Evolutionary conservation across 2,113 vertebrate species (phyloP).

Genomic region (Apteryx mantelli): DNA sequence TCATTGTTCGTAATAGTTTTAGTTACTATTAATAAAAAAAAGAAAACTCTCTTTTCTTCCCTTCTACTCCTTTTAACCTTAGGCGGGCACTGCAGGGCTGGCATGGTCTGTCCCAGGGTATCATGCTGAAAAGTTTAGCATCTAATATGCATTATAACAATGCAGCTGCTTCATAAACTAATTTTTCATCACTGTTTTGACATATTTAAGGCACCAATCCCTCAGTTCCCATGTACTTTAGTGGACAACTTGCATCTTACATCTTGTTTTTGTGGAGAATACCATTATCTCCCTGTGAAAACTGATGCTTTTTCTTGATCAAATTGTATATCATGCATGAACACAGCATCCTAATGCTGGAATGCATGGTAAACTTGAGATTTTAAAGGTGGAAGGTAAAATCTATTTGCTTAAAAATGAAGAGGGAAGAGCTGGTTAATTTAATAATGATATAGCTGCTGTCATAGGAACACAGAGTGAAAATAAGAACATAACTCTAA

Average conservation of each 20-base stretch:
- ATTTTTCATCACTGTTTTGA: background rate
- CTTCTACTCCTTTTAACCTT: background rate
- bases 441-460: background rate
- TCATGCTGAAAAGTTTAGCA: background rate
- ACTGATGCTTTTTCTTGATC: conserved; percentile 19
- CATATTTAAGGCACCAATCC: background rate
- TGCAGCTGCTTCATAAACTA: conserved; percentile 1
- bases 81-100: background rate
- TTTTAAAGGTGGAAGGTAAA: background rate
- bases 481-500: background rate
- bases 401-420: background rate
- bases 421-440: background rate
- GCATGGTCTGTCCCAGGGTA: background rate
- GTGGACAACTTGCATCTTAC: background rate
- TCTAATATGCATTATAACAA: background rate
- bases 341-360: background rate
- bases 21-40: background rate
- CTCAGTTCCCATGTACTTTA: background rate
- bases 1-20: background rate
- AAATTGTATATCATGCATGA: background rate
- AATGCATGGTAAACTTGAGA: background rate
- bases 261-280: conserved; percentile 7
- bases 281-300: background rate
- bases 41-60: background rate
- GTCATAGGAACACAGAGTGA: background rate